Conservation (phyloP, 2,888 invertebrate species). For the Chrysolina oricalcia region DNA sequence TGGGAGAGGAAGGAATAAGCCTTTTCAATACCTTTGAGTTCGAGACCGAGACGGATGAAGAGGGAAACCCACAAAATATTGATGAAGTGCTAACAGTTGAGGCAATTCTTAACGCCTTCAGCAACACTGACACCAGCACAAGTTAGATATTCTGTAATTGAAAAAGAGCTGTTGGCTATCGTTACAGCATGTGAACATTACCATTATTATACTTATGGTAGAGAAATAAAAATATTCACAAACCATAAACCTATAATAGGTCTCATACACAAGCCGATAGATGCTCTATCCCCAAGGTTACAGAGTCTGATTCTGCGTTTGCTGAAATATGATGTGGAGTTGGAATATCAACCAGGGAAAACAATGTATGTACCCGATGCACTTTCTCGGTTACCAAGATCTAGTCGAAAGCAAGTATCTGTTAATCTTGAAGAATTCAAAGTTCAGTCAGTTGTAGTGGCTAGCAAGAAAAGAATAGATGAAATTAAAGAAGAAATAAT, state of each 20-base stretch:
- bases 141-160: neutral
- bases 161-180: neutral
- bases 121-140: neutral
- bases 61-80: too few relatives aligned
- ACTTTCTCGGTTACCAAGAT: neutral
- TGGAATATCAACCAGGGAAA: slow-evolving; percentile 1
- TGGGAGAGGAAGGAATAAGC: too few relatives aligned
- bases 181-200: neutral
- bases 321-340: neutral
- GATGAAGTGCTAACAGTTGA: too few relatives aligned
- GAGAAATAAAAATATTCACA: neutral
- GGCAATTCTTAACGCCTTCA: too few relatives aligned
- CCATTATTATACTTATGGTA: slow-evolving; percentile 1
- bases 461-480: slow-evolving; percentile 1
- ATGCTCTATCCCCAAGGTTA: neutral
- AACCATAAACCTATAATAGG: slow-evolving; percentile 8
- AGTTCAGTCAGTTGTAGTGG: too few relatives aligned
- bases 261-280: slow-evolving; percentile 3
- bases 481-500: slow-evolving; percentile 1
- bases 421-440: too few relatives aligned
- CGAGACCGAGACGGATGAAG: too few relatives aligned
- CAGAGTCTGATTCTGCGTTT: neutral
- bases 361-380: slow-evolving; percentile 14
- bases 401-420: too few relatives aligned
- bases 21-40: too few relatives aligned